Conservation (phyloP, 2,797 vertebrate species). For the Danio jaintianensis region DNA sequence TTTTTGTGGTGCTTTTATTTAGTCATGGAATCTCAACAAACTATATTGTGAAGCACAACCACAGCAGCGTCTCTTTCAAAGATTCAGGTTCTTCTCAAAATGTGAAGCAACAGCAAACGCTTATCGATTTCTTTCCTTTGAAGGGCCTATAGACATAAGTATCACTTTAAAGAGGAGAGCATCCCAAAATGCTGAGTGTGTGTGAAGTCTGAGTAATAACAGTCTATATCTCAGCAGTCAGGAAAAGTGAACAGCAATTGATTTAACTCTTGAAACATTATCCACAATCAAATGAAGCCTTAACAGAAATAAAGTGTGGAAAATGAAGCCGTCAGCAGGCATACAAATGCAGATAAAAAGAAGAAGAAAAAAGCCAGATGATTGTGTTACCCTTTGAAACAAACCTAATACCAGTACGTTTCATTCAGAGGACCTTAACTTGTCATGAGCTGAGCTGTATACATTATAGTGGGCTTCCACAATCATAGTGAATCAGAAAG, state of each 20-base stretch:
- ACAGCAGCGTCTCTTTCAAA: not conserved
- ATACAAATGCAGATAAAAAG: not conserved
- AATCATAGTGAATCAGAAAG: not conserved
- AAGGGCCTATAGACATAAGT: not conserved
- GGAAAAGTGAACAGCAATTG: constrained; percentile 26
- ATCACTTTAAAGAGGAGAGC: not conserved
- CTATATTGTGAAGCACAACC: not conserved
- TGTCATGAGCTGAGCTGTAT: too few species aligned
- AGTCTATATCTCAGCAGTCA: constrained; percentile 24
- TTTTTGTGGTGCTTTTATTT: not conserved
- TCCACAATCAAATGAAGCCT: constrained; percentile 8
- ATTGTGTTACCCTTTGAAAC: not conserved
- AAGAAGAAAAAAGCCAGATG: not conserved
- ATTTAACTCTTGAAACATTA: constrained; percentile 40
- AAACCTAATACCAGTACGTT: not conserved
- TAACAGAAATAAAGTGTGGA: constrained; percentile 20
- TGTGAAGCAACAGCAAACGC: not conserved
- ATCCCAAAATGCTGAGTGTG: constrained; percentile 20
- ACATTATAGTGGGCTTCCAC: too few species aligned
- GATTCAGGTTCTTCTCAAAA: constrained; percentile 6
- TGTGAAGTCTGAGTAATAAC: constrained; percentile 24
- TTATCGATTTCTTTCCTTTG: constrained; percentile 11
- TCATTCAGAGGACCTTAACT: not conserved
- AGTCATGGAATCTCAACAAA: not conserved
- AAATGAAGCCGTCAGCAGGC: not conserved